phyloP scores from a whole-genome alignment of 2,888 invertebrate species.

The Dermolepida albohirtum region DNA sequence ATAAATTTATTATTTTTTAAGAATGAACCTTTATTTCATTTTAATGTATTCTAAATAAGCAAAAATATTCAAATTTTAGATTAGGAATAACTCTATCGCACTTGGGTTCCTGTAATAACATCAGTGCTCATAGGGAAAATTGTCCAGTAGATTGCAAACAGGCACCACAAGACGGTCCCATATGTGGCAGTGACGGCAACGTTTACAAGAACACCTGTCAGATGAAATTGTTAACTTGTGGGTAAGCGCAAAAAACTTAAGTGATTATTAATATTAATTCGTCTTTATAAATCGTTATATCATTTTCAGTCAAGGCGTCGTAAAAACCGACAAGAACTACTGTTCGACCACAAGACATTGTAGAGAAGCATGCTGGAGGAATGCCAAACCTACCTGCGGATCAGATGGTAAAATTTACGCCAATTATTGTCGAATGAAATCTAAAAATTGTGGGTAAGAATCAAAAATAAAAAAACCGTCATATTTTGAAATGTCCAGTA shows the following conservation, averaged over 20 bases:
- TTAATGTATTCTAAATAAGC: too few relatives aligned
- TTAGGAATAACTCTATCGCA: conserved; percentile 74
- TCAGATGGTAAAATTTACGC: conserved; percentile 91
- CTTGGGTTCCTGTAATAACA: conserved; percentile 74
- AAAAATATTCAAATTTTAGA: conserved; percentile 58
- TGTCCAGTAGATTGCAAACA: conserved; percentile 90
- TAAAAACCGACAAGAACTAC: conserved; percentile 88
- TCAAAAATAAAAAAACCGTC: conserved; percentile 32
- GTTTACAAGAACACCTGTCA: conserved; percentile 94
- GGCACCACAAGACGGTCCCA: conserved; percentile 88
- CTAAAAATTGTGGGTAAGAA: conserved; percentile 88
- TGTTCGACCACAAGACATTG: conserved; percentile 93
- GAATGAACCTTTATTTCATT: too few relatives aligned
- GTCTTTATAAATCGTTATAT: neutral
- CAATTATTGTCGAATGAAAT: conserved; percentile 91
- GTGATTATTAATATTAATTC: neutral
- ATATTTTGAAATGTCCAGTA: too few relatives aligned
- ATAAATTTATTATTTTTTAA: too few relatives aligned
- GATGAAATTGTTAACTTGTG: conserved; percentile 92
- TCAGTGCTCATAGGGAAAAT: conserved; percentile 86
- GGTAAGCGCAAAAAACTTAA: conserved; percentile 66
- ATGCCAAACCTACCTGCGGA: conserved; percentile 89
- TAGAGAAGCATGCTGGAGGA: conserved; percentile 91
- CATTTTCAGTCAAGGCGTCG: conserved; percentile 80
- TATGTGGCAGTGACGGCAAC: conserved; percentile 92